These are phyloP conservation scores for Oncorhynchus nerka DNA, from an alignment of 2,113 vertebrate species.

Conservation along the genomic window DNA sequence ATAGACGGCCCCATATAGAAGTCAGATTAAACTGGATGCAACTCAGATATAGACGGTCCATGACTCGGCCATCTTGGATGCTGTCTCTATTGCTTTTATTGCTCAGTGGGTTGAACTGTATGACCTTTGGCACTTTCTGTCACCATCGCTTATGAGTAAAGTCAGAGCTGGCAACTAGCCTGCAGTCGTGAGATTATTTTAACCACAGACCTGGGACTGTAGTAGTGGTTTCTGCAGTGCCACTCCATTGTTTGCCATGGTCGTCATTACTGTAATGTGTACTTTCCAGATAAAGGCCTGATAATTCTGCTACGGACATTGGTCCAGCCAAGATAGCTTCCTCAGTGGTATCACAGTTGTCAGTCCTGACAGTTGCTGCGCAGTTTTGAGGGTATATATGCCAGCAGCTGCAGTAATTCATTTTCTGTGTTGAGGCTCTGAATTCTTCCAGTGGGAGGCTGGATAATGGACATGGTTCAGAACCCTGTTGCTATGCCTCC, in stretches of 20 bases:
- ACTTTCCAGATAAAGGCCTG: constrained; percentile 26
- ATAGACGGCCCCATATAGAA: too few relatives aligned
- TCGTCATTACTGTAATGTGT: constrained; percentile 6
- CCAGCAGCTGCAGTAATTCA: constrained; percentile 69
- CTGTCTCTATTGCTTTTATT: too few relatives aligned
- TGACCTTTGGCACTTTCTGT: too few relatives aligned
- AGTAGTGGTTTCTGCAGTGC: constrained; percentile 27
- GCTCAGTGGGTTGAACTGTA: too few relatives aligned
- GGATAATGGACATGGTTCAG: constrained; percentile 47
- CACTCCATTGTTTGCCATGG: not conserved
- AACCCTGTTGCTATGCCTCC: constrained; percentile 52
- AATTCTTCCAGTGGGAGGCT: constrained; percentile 63
- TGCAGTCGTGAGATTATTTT: not conserved
- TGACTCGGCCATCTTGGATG: too few relatives aligned
- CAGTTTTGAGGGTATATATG: constrained; percentile 43
- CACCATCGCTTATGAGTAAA: not conserved
- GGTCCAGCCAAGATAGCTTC: not conserved
- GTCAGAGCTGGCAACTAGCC: not conserved
- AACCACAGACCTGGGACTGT: not conserved
- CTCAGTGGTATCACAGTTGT: not conserved
- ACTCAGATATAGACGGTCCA: too few relatives aligned
- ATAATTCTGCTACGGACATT: not conserved
- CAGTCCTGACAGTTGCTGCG: constrained; percentile 47
- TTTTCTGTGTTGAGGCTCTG: constrained; percentile 59
- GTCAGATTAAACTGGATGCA: too few relatives aligned